phyloP scores from a whole-genome alignment of 1,140 invertebrate species.

The Phocides pigmalion region DNA sequence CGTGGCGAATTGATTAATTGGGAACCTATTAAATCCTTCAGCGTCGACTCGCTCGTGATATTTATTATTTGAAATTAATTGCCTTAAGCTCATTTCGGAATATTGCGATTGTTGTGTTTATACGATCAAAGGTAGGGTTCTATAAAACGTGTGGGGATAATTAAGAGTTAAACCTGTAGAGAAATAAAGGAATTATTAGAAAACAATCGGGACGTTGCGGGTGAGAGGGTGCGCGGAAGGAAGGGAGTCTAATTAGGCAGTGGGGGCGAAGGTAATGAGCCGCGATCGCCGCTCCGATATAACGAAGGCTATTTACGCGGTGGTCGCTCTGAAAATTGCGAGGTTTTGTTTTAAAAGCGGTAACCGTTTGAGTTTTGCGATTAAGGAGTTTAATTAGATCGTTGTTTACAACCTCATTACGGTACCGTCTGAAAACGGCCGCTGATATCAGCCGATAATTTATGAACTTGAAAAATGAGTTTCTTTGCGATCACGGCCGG shows the following conservation, averaged over 20 bases:
- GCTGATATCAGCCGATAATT: constrained; percentile 77
- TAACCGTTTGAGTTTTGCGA: constrained; percentile 83
- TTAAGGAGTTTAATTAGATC: constrained; percentile 83
- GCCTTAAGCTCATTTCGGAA: constrained; percentile 24
- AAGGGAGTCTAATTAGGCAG: constrained; percentile 79
- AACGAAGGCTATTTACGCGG: constrained; percentile 81
- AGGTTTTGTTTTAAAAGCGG: constrained; percentile 82
- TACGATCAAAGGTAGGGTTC: constrained; percentile 17
- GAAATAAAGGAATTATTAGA: constrained; percentile 81
- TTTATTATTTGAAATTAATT: constrained; percentile 35
- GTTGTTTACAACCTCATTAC: constrained; percentile 83
- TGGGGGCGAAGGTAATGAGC: constrained; percentile 79
- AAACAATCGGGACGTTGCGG: constrained; percentile 70
- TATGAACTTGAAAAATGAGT: constrained; percentile 80
- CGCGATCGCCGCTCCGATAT: constrained; percentile 80
- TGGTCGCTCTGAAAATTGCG: constrained; percentile 80
- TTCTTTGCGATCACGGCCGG: constrained; percentile 49
- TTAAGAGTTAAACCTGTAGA: constrained; percentile 64
- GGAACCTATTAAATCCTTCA: constrained; percentile 45
- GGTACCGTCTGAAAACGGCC: constrained; percentile 64
- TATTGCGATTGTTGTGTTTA: constrained; percentile 24
- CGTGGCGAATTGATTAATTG: constrained; percentile 66
- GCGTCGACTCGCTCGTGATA: constrained; percentile 29
- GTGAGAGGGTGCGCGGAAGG: constrained; percentile 52
- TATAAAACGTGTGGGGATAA: constrained; percentile 44